Base-by-base conservation (phyloP, 2,888 invertebrate species). In the Entomobrya proxima region DNA sequence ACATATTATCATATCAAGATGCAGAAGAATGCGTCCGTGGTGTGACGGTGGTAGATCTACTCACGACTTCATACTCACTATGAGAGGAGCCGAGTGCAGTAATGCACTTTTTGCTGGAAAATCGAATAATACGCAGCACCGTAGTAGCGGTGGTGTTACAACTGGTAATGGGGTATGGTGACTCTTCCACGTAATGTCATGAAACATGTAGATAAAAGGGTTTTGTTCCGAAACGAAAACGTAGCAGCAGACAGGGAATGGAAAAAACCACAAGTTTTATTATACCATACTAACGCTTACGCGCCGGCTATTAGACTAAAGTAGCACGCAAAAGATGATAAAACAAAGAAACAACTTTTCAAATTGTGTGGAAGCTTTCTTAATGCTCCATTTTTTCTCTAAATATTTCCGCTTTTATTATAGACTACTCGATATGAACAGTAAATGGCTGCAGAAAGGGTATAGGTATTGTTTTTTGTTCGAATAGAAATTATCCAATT, bases 221-320 rank as follows among this genome's bases (percentile, higher is more conserved):
- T 72, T 72, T 81, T 58, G 69, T 72, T 80, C 50, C 58, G n/a
- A 72, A 50, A 69, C 18, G 35, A 64, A 67, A n/a, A 18, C 44
- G 9, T 11, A n/a, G 72, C 30, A 81, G 35, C 2, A 78, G 44
- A 32, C 18, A 58, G 2, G 24, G 44, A 21, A 30, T 32, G 64
- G 72, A 44, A 44, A 79, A 74, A 81, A 74, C 80, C 80, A 44
- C 80, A 81, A 72, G 32, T 72, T 81, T 81, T 81, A 81, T 81
- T 81, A 47, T 40, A 27, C 52, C 58, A 74, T 72, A n/a, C 67
- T 74, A 81, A 74, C 55, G 74, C 80, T 72, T 55, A 72, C 61
- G 35, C 15, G 64, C 30, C 27, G 21, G 52, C 79, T 52, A 79
- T 58, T 81, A 58, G 72, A 47, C 72, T 47, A 50, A 72, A 52